These are phyloP conservation scores for Delichon dasypus DNA, from an alignment of 2,797 vertebrate genomes.

Conservation along the genomic window DNA sequence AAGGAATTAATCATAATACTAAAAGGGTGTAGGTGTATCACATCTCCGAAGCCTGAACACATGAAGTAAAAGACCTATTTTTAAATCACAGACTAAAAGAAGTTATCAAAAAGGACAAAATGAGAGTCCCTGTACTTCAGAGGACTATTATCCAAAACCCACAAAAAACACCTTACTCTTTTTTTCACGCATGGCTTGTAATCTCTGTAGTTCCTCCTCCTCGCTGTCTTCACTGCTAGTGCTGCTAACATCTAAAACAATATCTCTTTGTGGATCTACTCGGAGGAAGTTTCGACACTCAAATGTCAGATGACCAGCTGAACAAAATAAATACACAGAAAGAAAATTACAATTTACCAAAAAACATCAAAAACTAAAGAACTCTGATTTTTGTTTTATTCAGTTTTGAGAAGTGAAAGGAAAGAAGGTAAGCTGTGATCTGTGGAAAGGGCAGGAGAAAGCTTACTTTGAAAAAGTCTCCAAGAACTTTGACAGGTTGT, in stretches of 20 bases:
- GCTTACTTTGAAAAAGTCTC: background rate
- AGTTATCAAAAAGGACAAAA: background rate
- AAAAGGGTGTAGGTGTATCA: background rate
- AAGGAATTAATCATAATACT: background rate
- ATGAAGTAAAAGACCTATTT: background rate
- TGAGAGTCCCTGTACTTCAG: background rate
- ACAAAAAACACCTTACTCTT: slow-evolving; percentile 68
- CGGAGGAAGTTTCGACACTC: slow-evolving; percentile 97
- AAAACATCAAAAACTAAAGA: background rate
- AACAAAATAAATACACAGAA: background rate
- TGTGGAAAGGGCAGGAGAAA: background rate
- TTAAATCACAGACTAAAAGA: background rate
- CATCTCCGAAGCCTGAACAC: background rate
- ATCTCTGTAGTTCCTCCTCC: slow-evolving; percentile 79
- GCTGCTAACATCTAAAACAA: slow-evolving; percentile 97
- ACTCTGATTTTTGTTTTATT: background rate
- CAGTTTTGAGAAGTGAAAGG: background rate
- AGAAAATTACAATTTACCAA: background rate
- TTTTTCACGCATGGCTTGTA: slow-evolving; percentile 75
- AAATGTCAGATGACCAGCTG: slow-evolving; percentile 96
- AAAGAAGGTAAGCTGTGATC: background rate
- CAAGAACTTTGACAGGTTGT: background rate
- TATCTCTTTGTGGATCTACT: slow-evolving; percentile 96
- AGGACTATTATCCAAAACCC: background rate
- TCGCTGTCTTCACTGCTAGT: slow-evolving; percentile 96